A percentile compares a stretch with the other conserved stretches of the same genome.
phyloP scores from a whole-genome alignment of 2,888 invertebrate species.

The Rhimphoctona megacephalus region DNA sequence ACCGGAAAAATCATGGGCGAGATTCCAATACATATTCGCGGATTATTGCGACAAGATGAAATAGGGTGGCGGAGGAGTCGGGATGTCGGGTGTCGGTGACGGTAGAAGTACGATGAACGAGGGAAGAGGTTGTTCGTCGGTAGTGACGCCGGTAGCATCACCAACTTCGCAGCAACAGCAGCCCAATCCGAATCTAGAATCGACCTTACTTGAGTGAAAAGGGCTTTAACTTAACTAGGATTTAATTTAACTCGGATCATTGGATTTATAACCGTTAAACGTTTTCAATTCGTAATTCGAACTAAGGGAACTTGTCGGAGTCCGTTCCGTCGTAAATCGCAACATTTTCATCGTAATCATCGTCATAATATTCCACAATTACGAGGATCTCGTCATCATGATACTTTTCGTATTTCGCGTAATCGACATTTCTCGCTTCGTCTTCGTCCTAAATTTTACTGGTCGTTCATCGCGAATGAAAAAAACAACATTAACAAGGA shows the following conservation, averaged over 20 bases:
- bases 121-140: conserved; percentile 84
- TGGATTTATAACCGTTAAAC: conserved; percentile 83
- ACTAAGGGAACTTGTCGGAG: conserved; percentile 79
- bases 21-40: conserved; percentile 98
- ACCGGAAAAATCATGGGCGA: conserved; percentile 99
- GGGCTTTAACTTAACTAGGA: conserved; percentile 84
- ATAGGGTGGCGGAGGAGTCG: conserved; percentile 84
- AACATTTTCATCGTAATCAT: conserved; percentile 72
- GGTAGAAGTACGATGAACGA: conserved; percentile 78
- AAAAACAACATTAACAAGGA: conserved; percentile 1
- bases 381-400: conserved; percentile 41
- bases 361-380: conserved; percentile 69
- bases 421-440: conserved; percentile 50
- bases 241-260: no score
- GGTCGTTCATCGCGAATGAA: conserved; percentile 43
- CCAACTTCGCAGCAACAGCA: conserved; percentile 83
- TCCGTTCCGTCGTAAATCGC: conserved; percentile 78
- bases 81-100: conserved; percentile 75
- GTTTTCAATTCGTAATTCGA: conserved; percentile 82
- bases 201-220: conserved; percentile 84
- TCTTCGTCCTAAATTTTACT: conserved; percentile 61
- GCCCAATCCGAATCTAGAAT: conserved; percentile 84
- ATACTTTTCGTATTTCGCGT: conserved; percentile 49
- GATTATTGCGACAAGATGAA: conserved; percentile 99
- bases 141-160: conserved; percentile 84